Base-by-base conservation (phyloP, 2,113 vertebrate species). In the Aplodontia rufa region DNA sequence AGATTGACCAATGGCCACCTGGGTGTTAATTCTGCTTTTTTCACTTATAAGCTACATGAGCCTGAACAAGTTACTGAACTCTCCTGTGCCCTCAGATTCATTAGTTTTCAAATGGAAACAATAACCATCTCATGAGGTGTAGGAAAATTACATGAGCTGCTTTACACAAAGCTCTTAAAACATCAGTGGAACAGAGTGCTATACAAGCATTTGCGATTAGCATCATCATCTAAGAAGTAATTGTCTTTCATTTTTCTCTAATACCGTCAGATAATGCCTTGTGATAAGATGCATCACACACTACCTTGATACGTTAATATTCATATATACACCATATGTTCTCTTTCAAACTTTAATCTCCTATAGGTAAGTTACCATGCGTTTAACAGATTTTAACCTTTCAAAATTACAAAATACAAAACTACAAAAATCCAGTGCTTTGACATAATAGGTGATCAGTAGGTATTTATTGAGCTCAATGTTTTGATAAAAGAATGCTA, bases 401-500 rank as follows among this genome's bases (percentile, higher is more conserved):
- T 66, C 10, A 75, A 64, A 94, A 71, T 53, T 58, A n/a, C n/a
- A n/a, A n/a, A n/a, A n/a, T n/a, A n/a, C n/a, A n/a, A n/a, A n/a
- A n/a, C n/a, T n/a, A n/a, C n/a, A 95, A 32, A 17, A 89, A 37
- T 24, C 69, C 5, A 83, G 60, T 51, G 30, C 14, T 30, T 90
- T 74, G 24, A 47, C 30, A 90, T 74, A 47, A 35, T 75, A 72
- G 74, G 30, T 82, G 79, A 89, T 49, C n/a, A 66, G 82, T 40
- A 83, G 26, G 35, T 66, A 91, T 17, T 28, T 75, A 62, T 14
- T 69, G 55, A 91, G 81, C 3, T 19, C 16, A 68, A 64, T 60
- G n/a, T 84, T 97, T 90, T 84, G 30, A 90, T 49, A 80, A 90
- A 93, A 91, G 49, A 68, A 79, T 49, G 10, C 20, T 87, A 40